phyloP scores from a whole-genome alignment of 64 coral and sea anemone genomes.

The Porites lutea region DNA sequence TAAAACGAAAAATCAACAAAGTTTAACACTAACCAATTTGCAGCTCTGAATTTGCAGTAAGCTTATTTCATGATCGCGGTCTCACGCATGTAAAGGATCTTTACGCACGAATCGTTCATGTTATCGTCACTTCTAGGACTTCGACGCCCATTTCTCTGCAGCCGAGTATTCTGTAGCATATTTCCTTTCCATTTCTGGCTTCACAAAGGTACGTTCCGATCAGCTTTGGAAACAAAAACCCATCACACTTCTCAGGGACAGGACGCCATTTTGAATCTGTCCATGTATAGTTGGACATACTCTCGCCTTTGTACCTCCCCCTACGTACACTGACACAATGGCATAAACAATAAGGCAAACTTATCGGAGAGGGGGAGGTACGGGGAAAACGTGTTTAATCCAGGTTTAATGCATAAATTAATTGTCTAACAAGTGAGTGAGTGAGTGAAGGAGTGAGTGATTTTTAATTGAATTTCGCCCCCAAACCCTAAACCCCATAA shows the following conservation, averaged over 20 bases:
- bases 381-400: too few species aligned
- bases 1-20: neutral
- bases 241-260: neutral
- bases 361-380: too few species aligned
- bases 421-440: too few species aligned
- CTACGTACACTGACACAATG: neutral
- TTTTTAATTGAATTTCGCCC: too few species aligned
- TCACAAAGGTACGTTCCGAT: neutral
- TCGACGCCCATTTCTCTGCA: neutral
- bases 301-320: neutral
- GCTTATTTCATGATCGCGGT: neutral
- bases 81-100: neutral
- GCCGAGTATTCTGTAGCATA: slow-evolving; percentile 8
- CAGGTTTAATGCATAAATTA: too few species aligned
- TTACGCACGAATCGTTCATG: slow-evolving; percentile 1
- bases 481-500: too few species aligned
- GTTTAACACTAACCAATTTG: too few species aligned
- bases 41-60: too few species aligned
- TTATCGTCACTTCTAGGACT: slow-evolving; percentile 2
- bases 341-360: too few species aligned
- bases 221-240: neutral
- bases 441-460: too few species aligned
- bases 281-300: neutral
- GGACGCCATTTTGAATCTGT: neutral
- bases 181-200: slow-evolving; percentile 3